Conservation (phyloP, 2,888 invertebrate species). For the Cephalotes varians region DNA sequence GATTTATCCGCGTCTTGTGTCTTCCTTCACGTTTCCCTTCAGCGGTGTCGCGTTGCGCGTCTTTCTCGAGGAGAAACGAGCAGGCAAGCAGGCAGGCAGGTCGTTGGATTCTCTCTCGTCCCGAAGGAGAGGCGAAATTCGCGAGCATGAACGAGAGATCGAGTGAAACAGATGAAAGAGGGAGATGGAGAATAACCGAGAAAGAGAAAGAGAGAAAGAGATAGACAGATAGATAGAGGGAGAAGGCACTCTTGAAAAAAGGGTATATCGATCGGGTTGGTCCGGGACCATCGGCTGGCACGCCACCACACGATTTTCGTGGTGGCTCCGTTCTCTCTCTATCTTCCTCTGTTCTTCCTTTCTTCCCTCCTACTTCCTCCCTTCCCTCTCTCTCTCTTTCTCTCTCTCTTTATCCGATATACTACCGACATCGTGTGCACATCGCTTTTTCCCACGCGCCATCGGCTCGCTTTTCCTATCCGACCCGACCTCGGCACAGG, state of each 20-base stretch:
- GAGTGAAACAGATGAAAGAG: conserved; percentile 24
- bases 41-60: background rate
- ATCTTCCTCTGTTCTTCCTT: conserved; percentile 1
- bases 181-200: background rate
- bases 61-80: background rate
- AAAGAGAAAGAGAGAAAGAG: conserved; percentile 45
- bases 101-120: background rate
- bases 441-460: conserved; percentile 42
- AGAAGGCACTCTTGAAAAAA: conserved; percentile 79
- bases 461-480: conserved; percentile 34
- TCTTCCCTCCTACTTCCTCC: conserved; percentile 21
- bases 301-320: conserved; percentile 79
- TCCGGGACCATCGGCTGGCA: conserved; percentile 81
- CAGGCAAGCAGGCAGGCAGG: background rate
- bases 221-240: conserved; percentile 56
- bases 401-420: conserved; percentile 15
- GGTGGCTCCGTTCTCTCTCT: conserved; percentile 61
- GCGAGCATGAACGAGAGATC: conserved; percentile 17
- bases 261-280: conserved; percentile 83
- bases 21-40: conserved; percentile 16
- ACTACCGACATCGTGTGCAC: conserved; percentile 13
- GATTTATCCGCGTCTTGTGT: conserved; percentile 25
- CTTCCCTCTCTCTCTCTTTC: conserved; percentile 6
- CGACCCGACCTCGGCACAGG: conserved; percentile 37
- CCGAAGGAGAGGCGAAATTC: conserved; percentile 11